A percentile compares a stretch with the other conserved stretches of the same genome.
Evolutionary conservation across 2,888 invertebrate species (phyloP).

Genomic region (Dysmachus trigonus): DNA sequence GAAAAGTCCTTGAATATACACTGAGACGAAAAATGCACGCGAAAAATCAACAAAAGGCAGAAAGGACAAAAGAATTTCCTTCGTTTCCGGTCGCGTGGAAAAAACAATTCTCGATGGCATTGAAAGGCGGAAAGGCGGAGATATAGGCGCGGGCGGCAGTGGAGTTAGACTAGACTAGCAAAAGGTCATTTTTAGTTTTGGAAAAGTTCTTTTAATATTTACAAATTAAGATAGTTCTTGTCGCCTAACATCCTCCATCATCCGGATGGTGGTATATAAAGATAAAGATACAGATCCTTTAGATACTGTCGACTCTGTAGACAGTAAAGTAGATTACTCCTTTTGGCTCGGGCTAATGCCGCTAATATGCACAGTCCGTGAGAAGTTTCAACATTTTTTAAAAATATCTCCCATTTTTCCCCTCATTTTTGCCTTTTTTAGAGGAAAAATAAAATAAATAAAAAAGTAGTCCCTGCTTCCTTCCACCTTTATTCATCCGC

Average conservation of each 20-base stretch:
- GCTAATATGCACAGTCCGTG: background rate
- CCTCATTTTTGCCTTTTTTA: background rate
- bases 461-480: background rate
- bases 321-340: background rate
- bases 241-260: background rate
- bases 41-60: background rate
- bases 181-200: background rate
- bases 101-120: background rate
- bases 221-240: background rate
- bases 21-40: background rate
- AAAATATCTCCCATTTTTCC: background rate
- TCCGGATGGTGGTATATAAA: background rate
- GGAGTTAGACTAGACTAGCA: background rate
- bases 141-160: background rate
- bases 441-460: background rate
- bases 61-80: constrained; percentile 26
- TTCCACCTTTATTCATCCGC: constrained; percentile 2
- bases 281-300: background rate
- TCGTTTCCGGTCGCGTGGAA: constrained; percentile 7
- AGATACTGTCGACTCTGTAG: background rate
- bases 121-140: background rate
- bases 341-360: background rate
- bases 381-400: background rate
- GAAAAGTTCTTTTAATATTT: background rate
- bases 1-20: background rate